Evolutionary conservation across 92 coral and sea anemone genomes (phyloP).

Genomic region (Parazoanthus swiftii): DNA sequence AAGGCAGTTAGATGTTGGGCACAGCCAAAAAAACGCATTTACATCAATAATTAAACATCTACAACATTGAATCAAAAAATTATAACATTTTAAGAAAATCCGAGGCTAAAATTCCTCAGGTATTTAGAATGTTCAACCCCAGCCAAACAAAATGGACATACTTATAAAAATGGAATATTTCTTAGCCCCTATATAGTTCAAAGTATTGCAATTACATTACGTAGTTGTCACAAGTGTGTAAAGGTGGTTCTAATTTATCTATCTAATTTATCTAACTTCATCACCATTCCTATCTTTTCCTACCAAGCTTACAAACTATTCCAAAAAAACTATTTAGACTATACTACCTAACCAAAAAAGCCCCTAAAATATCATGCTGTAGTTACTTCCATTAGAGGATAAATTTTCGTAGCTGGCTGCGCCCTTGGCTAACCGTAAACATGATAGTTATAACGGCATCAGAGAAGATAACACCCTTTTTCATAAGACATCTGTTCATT

Average conservation of each 20-base stretch:
- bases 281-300: not conserved
- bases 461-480: not conserved
- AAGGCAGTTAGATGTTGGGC: not conserved
- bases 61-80: not conserved
- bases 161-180: not conserved
- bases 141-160: too few species aligned
- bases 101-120: not conserved
- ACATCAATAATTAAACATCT: not conserved
- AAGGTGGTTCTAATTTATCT: not conserved
- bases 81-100: not conserved
- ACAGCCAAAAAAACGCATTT: not conserved
- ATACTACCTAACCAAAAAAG: too few species aligned
- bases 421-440: not conserved
- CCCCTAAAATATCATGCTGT: not conserved
- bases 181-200: not conserved
- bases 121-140: not conserved
- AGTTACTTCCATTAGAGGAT: not conserved
- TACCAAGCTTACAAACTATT: not conserved
- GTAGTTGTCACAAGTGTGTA: not conserved
- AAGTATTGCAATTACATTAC: not conserved
- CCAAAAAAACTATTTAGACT: not conserved
- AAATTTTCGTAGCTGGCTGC: not conserved
- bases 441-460: not conserved
- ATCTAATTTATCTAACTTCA: too few species aligned
- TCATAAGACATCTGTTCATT: too few species aligned